Percentiles rank a stretch among this genome's conserved stretches.
phyloP scores from a whole-genome alignment of 2,113 vertebrate species.

The Tricholaema leucomelas region DNA sequence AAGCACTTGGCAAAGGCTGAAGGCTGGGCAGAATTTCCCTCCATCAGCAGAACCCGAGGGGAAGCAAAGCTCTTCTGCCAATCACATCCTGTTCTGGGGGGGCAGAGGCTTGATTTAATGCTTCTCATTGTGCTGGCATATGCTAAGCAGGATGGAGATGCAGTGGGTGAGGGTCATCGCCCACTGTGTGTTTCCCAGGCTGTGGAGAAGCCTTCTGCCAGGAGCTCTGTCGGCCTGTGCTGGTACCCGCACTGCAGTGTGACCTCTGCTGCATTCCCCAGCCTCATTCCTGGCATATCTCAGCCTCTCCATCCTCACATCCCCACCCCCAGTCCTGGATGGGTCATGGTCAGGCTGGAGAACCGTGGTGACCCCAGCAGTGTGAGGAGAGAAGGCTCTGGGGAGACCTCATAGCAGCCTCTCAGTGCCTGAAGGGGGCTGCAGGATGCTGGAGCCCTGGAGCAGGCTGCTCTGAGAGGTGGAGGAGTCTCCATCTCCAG shows the following conservation, averaged over 20 bases:
- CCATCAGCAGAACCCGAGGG: slow-evolving; percentile 14
- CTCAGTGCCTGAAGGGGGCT: too few species aligned
- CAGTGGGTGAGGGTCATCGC: slow-evolving; percentile 71
- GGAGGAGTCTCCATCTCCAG: too few species aligned
- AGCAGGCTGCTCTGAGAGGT: too few species aligned
- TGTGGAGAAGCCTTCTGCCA: background rate
- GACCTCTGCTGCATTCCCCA: slow-evolving; percentile 53
- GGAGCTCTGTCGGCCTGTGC: background rate
- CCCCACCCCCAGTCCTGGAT: slow-evolving; percentile 27
- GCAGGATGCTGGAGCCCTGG: too few species aligned
- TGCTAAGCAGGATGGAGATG: slow-evolving; percentile 30
- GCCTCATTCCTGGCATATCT: slow-evolving; percentile 67
- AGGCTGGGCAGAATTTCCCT: slow-evolving; percentile 44
- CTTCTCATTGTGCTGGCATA: slow-evolving; percentile 33
- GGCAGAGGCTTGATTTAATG: slow-evolving; percentile 30
- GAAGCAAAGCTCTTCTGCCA: background rate
- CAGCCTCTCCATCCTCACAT: slow-evolving; percentile 5
- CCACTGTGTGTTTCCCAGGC: slow-evolving; percentile 72
- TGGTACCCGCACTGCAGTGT: slow-evolving; percentile 35
- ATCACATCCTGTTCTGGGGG: background rate
- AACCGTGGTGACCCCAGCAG: background rate
- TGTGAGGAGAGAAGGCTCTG: background rate
- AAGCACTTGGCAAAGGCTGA: slow-evolving; percentile 62
- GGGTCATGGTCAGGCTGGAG: background rate
- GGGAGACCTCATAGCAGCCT: background rate